phyloP scores from a whole-genome alignment of 2,797 vertebrate genomes.

The Cuculus canorus region DNA sequence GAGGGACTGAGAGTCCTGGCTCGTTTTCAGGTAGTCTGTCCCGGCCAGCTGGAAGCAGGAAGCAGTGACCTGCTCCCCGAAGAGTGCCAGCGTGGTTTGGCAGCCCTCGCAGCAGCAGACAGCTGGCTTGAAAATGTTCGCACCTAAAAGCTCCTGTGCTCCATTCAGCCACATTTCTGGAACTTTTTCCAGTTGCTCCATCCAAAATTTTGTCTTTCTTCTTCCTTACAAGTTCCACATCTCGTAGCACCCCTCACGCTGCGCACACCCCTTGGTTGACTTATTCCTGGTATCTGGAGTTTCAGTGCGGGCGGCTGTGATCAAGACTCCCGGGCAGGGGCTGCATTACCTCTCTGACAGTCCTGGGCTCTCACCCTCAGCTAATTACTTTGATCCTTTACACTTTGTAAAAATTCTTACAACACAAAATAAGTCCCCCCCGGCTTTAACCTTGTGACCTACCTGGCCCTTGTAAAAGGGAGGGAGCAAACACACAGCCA shows the following conservation, averaged over 20 bases:
- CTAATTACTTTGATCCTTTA: constrained; percentile 86
- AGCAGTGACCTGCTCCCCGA: background rate
- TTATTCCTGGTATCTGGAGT: background rate
- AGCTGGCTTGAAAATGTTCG: constrained; percentile 12
- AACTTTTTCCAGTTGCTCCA: background rate
- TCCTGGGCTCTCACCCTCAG: constrained; percentile 76
- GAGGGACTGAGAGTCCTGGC: background rate
- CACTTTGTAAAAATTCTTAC: constrained; percentile 87
- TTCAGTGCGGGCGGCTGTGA: background rate
- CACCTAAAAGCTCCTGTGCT: constrained; percentile 39
- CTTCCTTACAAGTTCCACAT: background rate
- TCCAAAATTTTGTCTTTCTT: constrained; percentile 40
- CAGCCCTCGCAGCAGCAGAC: constrained; percentile 12
- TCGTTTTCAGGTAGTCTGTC: background rate
- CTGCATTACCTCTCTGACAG: constrained; percentile 72
- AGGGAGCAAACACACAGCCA: background rate
- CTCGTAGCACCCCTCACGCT: background rate
- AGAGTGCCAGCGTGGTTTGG: constrained; percentile 6
- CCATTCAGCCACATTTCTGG: background rate
- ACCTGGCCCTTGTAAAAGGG: constrained; percentile 76
- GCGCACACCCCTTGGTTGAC: background rate
- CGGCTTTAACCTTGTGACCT: constrained; percentile 83
- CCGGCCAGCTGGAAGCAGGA: constrained; percentile 37
- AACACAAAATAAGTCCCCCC: constrained; percentile 80
- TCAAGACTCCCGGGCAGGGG: constrained; percentile 9